Evolutionary conservation across 2,888 invertebrate genomes (phyloP).

Genomic region (Odontocerum albicorne): DNA sequence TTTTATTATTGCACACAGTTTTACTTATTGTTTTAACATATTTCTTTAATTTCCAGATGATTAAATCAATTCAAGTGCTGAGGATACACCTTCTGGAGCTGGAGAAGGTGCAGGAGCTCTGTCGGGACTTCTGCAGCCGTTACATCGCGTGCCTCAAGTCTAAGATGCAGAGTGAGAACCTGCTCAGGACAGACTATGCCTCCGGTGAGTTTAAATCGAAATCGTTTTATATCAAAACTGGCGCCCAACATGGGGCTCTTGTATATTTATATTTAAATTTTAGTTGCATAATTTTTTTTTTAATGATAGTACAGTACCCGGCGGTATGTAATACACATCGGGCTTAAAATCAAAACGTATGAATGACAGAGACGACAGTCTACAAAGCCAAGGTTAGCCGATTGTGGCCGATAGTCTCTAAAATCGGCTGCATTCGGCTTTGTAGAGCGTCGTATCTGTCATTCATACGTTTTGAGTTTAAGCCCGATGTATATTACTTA

Average conservation of each 20-base stretch:
- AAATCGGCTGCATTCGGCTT: too few species aligned
- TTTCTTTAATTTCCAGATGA: constrained; percentile 44
- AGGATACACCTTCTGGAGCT: constrained; percentile 89
- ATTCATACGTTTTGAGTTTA: too few species aligned
- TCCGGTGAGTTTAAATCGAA: constrained; percentile 55
- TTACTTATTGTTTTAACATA: not conserved
- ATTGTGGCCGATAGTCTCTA: too few species aligned
- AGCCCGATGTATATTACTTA: too few species aligned
- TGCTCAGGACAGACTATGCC: constrained; percentile 78
- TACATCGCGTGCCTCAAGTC: constrained; percentile 90
- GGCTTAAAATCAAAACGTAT: too few species aligned
- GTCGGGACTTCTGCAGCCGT: constrained; percentile 91
- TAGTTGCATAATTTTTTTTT: not conserved
- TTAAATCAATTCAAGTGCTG: constrained; percentile 68
- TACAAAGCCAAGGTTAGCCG: too few species aligned
- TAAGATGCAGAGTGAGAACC: constrained; percentile 87
- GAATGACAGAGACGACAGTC: too few species aligned
- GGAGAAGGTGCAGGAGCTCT: constrained; percentile 92
- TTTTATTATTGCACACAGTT: not conserved
- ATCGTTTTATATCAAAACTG: too few species aligned
- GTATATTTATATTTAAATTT: not conserved
- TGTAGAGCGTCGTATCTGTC: too few species aligned
- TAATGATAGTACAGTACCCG: too few species aligned
- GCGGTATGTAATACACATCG: too few species aligned
- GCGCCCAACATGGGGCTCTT: too few species aligned